Conservation (phyloP, 2,888 invertebrate species). For the Aphidoletes aphidimyza region DNA sequence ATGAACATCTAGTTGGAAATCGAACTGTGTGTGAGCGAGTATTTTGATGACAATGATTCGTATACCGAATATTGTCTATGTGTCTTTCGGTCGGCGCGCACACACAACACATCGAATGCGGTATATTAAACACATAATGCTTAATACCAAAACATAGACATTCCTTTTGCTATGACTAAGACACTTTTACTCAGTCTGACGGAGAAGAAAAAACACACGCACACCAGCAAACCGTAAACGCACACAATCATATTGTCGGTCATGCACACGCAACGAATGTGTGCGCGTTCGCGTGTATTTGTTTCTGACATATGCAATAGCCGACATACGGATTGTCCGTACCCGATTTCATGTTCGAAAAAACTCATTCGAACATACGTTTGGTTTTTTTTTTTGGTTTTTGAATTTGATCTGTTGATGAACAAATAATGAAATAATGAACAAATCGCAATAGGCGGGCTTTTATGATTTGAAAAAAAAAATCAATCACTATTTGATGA, state of each 20-base stretch:
- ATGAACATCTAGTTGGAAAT: slow-evolving; percentile 17
- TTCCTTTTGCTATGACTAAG: background rate
- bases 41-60: slow-evolving; percentile 48
- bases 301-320: background rate
- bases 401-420: background rate
- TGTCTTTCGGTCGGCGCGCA: background rate
- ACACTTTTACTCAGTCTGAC: background rate
- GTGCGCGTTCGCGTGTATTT: background rate
- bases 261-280: slow-evolving; percentile 4
- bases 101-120: slow-evolving; percentile 3
- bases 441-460: background rate
- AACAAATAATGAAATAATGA: background rate
- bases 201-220: background rate
- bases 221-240: background rate
- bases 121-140: background rate
- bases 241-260: background rate
- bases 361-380: background rate
- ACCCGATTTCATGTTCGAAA: slow-evolving; percentile 47
- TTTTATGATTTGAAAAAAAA: background rate
- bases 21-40: slow-evolving; percentile 32
- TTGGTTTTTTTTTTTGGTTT: too few species aligned
- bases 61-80: slow-evolving; percentile 21
- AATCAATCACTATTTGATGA: too few species aligned
- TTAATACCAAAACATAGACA: background rate
- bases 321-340: background rate